Base-by-base conservation (phyloP, 2,113 vertebrate species). In the Hippoglossus stenolepis region DNA sequence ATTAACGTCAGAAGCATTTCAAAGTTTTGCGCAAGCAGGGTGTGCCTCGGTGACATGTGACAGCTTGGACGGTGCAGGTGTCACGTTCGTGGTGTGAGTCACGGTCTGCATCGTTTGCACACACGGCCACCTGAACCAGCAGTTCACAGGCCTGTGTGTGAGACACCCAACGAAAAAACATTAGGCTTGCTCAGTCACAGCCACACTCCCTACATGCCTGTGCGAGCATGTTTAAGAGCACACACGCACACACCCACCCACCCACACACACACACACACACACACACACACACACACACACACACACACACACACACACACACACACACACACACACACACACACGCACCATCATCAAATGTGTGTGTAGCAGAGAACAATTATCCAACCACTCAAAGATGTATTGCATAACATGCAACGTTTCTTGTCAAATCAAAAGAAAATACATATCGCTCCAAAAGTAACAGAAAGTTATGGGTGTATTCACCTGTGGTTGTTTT, bases 81-180 rank as follows among this genome's bases (percentile, higher is more conserved):
- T 89, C 89, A 75, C 64, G 20, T 53, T 74, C 18, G 21, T 12
- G 2, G 35, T 12, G 35, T 92, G 92, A 92, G 79, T 91, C 92
- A 92, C 79, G 60, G 89, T 90, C 91, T 92, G 70, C 66, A 18
- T 73, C 73, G 4, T 59, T 40, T 11, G 58, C 62, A 75, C 63
- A 8, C 12, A 17, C 65, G 79, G 60, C n/a, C 82, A 72, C 24
- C 21, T 11, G 47, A 75, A 26, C 23, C 60, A 24, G 80, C 14
- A 5, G 68, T 61, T 53, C 69, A 67, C 38, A 63, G 8, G 77
- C 10, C 14, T 66, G 79, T 61, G 51, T 40, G 51, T 40, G 14
- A 47, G 71, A 45, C 59, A 84, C 53, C 54, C 53, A 59, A 26
- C 51, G 40, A 13, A 79, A 90, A 79, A 87, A 75, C 70, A 85